Evolutionary conservation across 1,140 invertebrate species (phyloP).

Genomic region (Drosophila novamexicana): DNA sequence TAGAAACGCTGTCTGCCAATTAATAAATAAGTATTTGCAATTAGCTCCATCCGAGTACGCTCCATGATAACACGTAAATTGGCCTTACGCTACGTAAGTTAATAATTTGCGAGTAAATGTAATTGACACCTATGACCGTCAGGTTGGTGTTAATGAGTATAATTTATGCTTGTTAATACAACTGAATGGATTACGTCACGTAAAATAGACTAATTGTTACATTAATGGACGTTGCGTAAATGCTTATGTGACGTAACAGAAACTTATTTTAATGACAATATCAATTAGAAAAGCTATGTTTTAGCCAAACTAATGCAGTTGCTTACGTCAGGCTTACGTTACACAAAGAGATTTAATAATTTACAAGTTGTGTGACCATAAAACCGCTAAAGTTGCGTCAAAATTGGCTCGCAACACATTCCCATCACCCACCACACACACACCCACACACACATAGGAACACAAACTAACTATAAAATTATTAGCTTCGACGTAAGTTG

Average conservation of each 20-base stretch:
- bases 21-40: background rate
- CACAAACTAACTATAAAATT: constrained; percentile 28
- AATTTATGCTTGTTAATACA: background rate
- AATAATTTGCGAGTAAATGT: background rate
- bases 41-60: background rate
- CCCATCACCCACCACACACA: background rate
- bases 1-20: background rate
- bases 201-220: background rate
- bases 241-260: constrained; percentile 5
- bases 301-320: background rate
- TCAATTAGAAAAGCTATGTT: constrained; percentile 12
- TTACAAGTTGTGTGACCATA: constrained; percentile 25
- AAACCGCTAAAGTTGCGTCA: constrained; percentile 21
- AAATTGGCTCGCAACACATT: background rate
- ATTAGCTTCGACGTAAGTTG: constrained; percentile 25
- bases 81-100: background rate
- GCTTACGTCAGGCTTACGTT: constrained; percentile 8
- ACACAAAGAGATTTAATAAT: constrained; percentile 34
- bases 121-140: background rate
- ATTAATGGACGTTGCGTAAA: background rate
- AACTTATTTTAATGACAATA: background rate
- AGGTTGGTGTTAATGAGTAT: background rate
- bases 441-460: background rate
- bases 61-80: background rate
- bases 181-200: background rate